Evolutionary conservation across 2,113 vertebrate species (phyloP).

Genomic region (Tetrao urogallus): DNA sequence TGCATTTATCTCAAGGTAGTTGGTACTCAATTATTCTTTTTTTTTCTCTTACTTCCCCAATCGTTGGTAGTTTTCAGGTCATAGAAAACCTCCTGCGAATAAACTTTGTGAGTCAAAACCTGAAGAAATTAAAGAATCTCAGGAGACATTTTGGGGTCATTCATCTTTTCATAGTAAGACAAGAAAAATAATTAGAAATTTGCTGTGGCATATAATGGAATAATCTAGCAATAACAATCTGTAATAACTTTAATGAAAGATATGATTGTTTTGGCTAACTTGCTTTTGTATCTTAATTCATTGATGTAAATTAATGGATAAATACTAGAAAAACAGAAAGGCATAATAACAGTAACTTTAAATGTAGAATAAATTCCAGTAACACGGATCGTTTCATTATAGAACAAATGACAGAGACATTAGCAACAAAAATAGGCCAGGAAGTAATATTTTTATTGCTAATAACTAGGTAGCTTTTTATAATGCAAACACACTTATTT

Average conservation of each 20-base stretch:
- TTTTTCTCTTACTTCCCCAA: background rate
- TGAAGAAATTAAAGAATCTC: conserved; percentile 72
- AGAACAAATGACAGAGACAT: background rate
- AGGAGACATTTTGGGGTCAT: conserved; percentile 76
- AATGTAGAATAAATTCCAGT: background rate
- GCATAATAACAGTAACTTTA: background rate
- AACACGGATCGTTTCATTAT: background rate
- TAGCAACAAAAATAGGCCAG: background rate
- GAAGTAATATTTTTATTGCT: background rate
- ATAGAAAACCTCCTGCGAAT: conserved; percentile 80
- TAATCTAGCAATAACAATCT: background rate
- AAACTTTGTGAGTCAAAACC: conserved; percentile 68
- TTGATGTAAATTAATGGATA: background rate
- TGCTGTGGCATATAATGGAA: background rate
- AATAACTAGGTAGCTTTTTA: background rate
- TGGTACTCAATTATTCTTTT: background rate
- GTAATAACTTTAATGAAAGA: background rate
- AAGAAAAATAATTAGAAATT: background rate
- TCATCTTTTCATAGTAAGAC: conserved; percentile 75
- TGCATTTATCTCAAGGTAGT: background rate
- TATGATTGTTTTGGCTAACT: background rate
- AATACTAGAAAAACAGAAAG: background rate
- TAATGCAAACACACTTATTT: background rate
- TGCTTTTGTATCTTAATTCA: background rate
- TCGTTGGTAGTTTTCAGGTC: conserved; percentile 79